A percentile compares a stretch with the other conserved stretches of the same genome.
phyloP scores from a whole-genome alignment of 2,113 vertebrate species.

The Motacilla alba region DNA sequence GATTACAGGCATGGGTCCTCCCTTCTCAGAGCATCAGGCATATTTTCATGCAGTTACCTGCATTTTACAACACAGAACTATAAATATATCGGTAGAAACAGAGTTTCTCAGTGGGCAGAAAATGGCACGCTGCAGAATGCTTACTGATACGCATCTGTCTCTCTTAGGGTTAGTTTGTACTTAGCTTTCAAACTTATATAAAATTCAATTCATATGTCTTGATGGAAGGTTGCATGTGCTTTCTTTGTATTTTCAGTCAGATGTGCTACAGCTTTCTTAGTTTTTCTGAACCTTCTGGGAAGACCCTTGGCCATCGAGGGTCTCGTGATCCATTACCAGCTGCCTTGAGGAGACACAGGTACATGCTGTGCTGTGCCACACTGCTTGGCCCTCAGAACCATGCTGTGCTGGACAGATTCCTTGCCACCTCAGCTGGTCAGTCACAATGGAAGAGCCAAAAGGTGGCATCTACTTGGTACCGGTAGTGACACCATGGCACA shows the following conservation, averaged over 20 bases:
- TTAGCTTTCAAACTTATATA: not conserved
- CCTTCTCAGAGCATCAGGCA: not conserved
- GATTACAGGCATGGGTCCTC: not conserved
- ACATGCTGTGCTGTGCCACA: accelerated
- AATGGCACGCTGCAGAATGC: not conserved
- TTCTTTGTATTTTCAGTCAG: not conserved
- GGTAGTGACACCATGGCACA: accelerated
- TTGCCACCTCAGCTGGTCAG: not conserved
- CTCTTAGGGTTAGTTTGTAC: not conserved
- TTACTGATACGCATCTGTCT: not conserved
- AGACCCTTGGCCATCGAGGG: accelerated
- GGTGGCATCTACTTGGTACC: not conserved
- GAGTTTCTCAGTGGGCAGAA: not conserved
- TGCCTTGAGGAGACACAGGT: not conserved
- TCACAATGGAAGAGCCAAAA: not conserved
- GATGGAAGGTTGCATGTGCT: not conserved
- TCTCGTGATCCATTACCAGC: accelerated
- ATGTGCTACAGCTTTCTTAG: not conserved
- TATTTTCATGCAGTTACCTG: not conserved
- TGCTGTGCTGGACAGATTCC: not conserved
- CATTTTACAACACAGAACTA: not conserved
- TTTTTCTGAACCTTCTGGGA: not conserved
- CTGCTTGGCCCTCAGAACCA: not conserved
- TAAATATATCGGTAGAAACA: not conserved
- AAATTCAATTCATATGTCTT: not conserved